Percentiles rank a stretch among this genome's conserved stretches.
These are phyloP conservation scores for Phaenicophaeus curvirostris DNA, from an alignment of 2,797 vertebrate species.

Conservation along the genomic window DNA sequence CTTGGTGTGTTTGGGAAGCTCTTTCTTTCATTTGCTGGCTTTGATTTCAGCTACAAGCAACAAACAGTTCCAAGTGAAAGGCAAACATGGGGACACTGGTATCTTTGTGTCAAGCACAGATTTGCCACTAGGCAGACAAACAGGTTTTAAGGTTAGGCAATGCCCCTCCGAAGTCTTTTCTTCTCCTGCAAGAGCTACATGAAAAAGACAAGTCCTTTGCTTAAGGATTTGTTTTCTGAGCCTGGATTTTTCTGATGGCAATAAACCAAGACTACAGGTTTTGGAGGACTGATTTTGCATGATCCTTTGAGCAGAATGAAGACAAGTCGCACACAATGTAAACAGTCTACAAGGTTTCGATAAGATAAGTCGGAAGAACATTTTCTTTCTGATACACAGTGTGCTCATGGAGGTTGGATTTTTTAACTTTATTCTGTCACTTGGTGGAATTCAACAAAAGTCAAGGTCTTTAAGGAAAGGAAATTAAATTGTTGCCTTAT, in stretches of 20 bases:
- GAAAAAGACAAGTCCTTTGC: not conserved
- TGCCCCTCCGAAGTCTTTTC: not conserved
- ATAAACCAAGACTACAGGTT: not conserved
- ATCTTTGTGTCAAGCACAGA: conserved; percentile 9
- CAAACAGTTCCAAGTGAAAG: not conserved
- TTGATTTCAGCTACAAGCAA: not conserved
- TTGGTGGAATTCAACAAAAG: not conserved
- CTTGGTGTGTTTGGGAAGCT: not conserved
- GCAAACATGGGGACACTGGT: not conserved
- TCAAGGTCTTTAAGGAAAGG: not conserved
- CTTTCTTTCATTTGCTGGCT: not conserved
- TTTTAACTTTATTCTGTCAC: not conserved
- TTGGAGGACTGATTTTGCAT: not conserved
- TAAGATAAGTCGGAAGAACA: not conserved
- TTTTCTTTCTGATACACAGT: not conserved
- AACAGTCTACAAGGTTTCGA: not conserved
- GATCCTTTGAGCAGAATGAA: not conserved
- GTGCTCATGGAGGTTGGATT: not conserved
- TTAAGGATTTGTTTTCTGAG: not conserved
- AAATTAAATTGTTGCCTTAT: not conserved
- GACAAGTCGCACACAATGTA: not conserved
- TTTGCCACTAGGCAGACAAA: conserved; percentile 27
- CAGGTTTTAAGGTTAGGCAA: conserved; percentile 17
- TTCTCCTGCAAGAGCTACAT: not conserved
- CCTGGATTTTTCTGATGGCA: not conserved